Evolutionary conservation across 2,888 invertebrate species (phyloP), one percentile per base, ranked within the genome.

Genomic region (Troides helena): DNA sequence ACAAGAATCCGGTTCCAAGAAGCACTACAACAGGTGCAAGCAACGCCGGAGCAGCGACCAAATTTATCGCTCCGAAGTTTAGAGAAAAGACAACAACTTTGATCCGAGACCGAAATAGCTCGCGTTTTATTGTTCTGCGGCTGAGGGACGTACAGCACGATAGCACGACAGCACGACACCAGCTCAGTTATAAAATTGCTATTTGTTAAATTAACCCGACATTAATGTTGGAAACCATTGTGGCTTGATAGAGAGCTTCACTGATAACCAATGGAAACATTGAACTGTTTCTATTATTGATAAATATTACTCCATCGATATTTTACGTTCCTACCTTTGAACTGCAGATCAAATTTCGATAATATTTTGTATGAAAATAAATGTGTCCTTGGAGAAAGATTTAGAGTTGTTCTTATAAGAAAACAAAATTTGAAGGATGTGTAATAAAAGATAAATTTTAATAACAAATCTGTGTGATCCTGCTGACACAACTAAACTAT

Each of bases 11-110:
- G 64, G 68, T 85, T 86, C 86, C 69, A 50, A 76, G 85, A 87
- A 87, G 69, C 68, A 72, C 61, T 58, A 43, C 53, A 79, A 76
- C 88, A 87, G 88, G 86, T 88, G 88, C 74, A 66, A 71, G 67
- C 80, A 75, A 67, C 74, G 53, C 70, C 71, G 66, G 30, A 67
- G 62, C 62, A 64, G 36, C 57, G 62, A 43, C 58, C 67, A 65
- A 63, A 75, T 77, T 79, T 80, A 77, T 78, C 77, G 78, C 75
- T 76, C 65, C 67, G 58, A 71, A 56, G 72, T 69, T 71, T 70
- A 67, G 68, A 67, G 73, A 58, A 72, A 75, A 75, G 69, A 74
- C 72, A 75, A 74, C 73, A 74, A 69, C 80, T 80, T 80, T 80
- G 80, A 79, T 76, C 78, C 78, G 70, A 36, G 64, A 73, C 76